Evolutionary conservation across 2,888 invertebrate genomes (phyloP), one percentile per base, ranked within the genome.

Genomic region (Eucera pruinosa): DNA sequence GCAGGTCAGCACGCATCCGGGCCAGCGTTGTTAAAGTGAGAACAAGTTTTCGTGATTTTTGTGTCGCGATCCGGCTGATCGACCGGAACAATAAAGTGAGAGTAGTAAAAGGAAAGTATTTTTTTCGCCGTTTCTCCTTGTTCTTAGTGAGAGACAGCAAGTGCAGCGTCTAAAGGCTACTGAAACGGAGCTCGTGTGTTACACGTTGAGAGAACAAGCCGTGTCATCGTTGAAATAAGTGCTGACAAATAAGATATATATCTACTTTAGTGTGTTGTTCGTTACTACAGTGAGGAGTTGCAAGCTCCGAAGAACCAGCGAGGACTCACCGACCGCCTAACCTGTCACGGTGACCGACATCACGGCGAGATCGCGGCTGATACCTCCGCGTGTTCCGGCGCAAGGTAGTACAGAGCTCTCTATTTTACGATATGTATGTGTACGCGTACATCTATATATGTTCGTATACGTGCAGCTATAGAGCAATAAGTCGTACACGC

Each of bases 321-420:
- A 75, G 73, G 64, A n/a, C 68, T 79, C 61, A 55, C 47, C 77
- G 67, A 74, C 73, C 74, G 78, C 61, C 74, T 83, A 81, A 83
- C 81, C 80, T 81, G 86, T 80, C 83, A 84, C 81, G 82, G 78
- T 87, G 86, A 87, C 80, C 87, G 80, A 87, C 82, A 86, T 82
- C 81, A 66, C 80, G 69, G 83, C 80, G 81, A 86, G 79, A 85
- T 86, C 83, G 83, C 74, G 84, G 80, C 86, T 74, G 82, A 86
- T 82, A 67, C 78, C 77, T 79, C 82, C 81, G 86, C 84, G 86
- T 87, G 81, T 82, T 84, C 80, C 86, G 79, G 77, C 83, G 76
- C 84, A 81, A 87, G 86, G 87, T 87, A 85, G 70, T 75, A 80
- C 66, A 80, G 68, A 65, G 36, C 67, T 65, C 62, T 72, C 33